Evolutionary conservation across 2,888 invertebrate species (phyloP).

Genomic region (Trileptium ribeirensis): DNA sequence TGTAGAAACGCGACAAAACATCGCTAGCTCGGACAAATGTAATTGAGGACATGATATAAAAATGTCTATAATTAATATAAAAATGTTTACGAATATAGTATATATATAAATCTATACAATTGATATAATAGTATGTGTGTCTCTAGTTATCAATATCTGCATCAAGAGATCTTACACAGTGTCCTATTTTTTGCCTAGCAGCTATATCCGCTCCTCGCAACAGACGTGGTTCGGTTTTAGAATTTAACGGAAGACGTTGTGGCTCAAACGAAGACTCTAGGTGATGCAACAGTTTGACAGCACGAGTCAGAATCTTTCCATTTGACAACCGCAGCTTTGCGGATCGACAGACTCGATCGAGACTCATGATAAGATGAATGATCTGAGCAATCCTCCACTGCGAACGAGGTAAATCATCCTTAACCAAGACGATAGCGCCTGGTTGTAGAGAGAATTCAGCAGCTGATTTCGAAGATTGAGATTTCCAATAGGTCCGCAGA

Average conservation of each 20-base stretch:
- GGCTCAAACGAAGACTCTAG: neutral
- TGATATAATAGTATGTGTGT: neutral
- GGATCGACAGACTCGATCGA: neutral
- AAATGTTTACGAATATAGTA: neutral
- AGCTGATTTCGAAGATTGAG: neutral
- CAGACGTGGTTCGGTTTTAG: neutral
- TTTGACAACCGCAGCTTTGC: neutral
- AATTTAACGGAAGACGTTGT: neutral
- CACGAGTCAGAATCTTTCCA: neutral
- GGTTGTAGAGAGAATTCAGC: neutral
- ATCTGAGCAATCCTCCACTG: neutral
- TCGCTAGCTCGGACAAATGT: neutral
- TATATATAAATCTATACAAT: neutral
- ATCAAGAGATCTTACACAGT: neutral
- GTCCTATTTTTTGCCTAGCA: neutral
- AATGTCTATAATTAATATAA: no score
- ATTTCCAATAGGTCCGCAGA: conserved; percentile 21
- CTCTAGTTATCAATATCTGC: neutral
- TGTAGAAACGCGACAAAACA: neutral
- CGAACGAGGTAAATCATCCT: neutral
- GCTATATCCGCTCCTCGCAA: neutral
- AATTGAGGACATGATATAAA: neutral
- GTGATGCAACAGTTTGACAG: neutral
- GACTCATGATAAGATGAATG: neutral
- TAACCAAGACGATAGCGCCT: neutral